Conservation (phyloP, 2,113 vertebrate genomes). For the Morone chrysops region DNA sequence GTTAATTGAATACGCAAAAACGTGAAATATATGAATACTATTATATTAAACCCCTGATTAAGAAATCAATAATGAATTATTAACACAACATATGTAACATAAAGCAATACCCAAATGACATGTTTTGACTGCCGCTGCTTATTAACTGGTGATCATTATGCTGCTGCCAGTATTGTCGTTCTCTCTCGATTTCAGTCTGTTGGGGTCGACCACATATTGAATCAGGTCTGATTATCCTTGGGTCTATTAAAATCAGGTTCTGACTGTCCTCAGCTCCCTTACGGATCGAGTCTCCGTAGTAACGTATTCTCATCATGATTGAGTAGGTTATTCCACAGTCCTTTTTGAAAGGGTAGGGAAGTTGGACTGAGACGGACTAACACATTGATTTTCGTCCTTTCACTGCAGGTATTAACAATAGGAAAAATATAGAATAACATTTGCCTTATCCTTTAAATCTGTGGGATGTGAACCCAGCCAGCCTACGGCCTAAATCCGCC, state of each 20-base stretch:
- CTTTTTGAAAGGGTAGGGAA: neutral
- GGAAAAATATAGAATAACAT: neutral
- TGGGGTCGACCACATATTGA: neutral
- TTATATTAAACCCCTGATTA: neutral
- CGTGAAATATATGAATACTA: no score
- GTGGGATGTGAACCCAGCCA: neutral
- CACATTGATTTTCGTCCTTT: neutral
- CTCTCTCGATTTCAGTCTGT: neutral
- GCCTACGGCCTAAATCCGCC: neutral
- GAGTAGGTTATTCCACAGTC: neutral
- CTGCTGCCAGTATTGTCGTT: neutral
- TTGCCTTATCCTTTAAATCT: constrained; percentile 37
- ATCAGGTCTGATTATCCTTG: neutral
- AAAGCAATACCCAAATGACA: neutral
- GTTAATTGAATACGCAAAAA: neutral
- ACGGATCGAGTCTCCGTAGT: no score
- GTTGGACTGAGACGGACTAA: neutral
- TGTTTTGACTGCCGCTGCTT: neutral
- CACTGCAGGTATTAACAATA: neutral
- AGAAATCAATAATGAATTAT: neutral
- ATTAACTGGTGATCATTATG: neutral
- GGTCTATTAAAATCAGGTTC: neutral
- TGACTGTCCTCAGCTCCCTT: neutral
- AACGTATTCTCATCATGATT: neutral
- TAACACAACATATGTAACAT: neutral